Evolutionary conservation across 2,888 invertebrate species (phyloP).

Genomic region (Harmothoe impar): DNA sequence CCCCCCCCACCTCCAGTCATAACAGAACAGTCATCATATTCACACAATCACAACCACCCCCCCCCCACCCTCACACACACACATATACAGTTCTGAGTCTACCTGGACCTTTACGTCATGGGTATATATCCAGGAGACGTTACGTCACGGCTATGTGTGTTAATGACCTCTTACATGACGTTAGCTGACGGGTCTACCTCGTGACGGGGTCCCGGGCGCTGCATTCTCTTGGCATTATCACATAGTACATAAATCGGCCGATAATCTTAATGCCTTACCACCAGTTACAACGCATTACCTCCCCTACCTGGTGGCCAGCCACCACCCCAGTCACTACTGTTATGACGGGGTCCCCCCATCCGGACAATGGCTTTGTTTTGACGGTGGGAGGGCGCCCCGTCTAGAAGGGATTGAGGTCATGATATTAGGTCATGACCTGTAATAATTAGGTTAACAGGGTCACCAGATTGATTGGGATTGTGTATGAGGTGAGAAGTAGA

Average conservation of each 20-base stretch:
- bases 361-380: constrained; percentile 50
- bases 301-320: not conserved
- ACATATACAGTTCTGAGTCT: not conserved
- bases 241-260: constrained; percentile 43
- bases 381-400: not conserved
- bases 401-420: not conserved
- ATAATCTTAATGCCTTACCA: constrained; percentile 53
- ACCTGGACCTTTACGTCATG: constrained; percentile 27
- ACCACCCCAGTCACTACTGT: not conserved
- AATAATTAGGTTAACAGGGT: constrained; percentile 18
- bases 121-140: not conserved
- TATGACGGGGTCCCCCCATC: not conserved
- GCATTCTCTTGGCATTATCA: constrained; percentile 46
- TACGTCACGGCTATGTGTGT: constrained; percentile 49
- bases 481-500: not conserved
- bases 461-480: too few relatives aligned
- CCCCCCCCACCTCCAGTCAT: not conserved
- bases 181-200: constrained; percentile 14
- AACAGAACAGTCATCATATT: not conserved
- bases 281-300: not conserved
- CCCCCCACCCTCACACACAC: constrained; percentile 2
- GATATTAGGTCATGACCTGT: not conserved
- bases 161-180: constrained; percentile 57
- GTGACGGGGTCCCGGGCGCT: not conserved
- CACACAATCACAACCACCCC: constrained; percentile 8